Evolutionary conservation across 2,888 invertebrate genomes (phyloP), one percentile per base, ranked within the genome.

Genomic region (Aphidoletes aphidimyza): DNA sequence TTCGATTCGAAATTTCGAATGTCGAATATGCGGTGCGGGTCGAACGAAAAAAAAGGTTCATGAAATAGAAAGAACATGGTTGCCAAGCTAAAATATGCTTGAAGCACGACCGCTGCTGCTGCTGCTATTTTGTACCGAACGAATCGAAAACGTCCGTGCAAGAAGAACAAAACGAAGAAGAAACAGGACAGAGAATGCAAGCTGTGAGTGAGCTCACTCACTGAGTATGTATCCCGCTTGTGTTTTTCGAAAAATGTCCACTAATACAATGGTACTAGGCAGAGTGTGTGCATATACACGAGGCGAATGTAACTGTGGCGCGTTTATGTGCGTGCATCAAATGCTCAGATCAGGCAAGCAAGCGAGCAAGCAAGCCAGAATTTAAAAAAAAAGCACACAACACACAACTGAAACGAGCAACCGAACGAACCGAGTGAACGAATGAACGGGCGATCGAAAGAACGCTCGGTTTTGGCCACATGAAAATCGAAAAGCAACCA

Each of bases 101-200:
- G 69, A 69, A 69, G 69, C 69, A 69, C 69, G 69, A 69, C 69
- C 69, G 69, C 69, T 69, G n/a, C n/a, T n/a, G n/a, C n/a, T n/a
- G 42, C 69, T 69, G 69, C 69, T 69, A 69, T 69, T 69, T 69
- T 19, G 54, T 69, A 26, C n/a, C 69, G 69, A 69, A 69, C 30
- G 9, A 69, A n/a, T n/a, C 30, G 30, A 30, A n/a, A 47, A 69
- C 30, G 69, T 69, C 69, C 69, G 69, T 69, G 69, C 30, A 69
- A 69, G 69, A 69, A 69, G 69, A 69, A 69, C 69, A 14, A 69
- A 69, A 69, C 69, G 34, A 30, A 11, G 69, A 69, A 69, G 69
- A 69, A 69, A 69, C 69, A 69, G 69, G 69, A 69, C 69, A 69
- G 69, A 69, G 69, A 69, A 69, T 69, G 69, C 69, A 69, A 69